These are phyloP conservation scores for Monarcha castaneiventris DNA, from an alignment of 2,113 vertebrate genomes.

Conservation along the genomic window DNA sequence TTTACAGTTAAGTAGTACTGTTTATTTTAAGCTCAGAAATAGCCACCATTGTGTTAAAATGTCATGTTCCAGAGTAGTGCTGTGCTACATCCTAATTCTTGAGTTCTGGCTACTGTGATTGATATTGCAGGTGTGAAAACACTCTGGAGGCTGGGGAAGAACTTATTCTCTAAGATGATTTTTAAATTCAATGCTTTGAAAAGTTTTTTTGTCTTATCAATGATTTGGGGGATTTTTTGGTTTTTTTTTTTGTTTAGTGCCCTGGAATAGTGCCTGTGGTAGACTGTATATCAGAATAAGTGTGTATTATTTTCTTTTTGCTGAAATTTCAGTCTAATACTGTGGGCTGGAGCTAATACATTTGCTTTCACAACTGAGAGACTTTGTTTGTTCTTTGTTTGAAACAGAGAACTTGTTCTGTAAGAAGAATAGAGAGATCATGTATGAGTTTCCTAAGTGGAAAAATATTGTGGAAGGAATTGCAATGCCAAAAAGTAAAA, in stretches of 20 bases:
- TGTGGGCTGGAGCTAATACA: not conserved
- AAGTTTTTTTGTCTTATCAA: not conserved
- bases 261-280: not conserved
- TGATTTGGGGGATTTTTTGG: not conserved
- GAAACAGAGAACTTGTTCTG: not conserved
- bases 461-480: not conserved
- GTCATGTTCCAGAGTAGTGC: not conserved
- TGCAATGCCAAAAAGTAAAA: not conserved
- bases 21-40: constrained; percentile 31
- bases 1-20: not conserved
- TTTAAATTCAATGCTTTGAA: not conserved
- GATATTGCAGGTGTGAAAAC: not conserved
- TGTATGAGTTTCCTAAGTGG: not conserved
- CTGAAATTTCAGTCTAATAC: not conserved
- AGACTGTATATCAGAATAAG: not conserved
- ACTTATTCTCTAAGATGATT: not conserved
- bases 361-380: not conserved
- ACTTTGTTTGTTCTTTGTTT: not conserved
- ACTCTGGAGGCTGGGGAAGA: not conserved
- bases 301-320: not conserved
- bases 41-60: not conserved
- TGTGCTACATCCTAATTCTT: not conserved
- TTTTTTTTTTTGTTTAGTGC: not conserved
- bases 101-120: not conserved
- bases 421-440: not conserved